Evolutionary conservation across 1,140 invertebrate genomes (phyloP).

Genomic region (Bombus balteatus): DNA sequence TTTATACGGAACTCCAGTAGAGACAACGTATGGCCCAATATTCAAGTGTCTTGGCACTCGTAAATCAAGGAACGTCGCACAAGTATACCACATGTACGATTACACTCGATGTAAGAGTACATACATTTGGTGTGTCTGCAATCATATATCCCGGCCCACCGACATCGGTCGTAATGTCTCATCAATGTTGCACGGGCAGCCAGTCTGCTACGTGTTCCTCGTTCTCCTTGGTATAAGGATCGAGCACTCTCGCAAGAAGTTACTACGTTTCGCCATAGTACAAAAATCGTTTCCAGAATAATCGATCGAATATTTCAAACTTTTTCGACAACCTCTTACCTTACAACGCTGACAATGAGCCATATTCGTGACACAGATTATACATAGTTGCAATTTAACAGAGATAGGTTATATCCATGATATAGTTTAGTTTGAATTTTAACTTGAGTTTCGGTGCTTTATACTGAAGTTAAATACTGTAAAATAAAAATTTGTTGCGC

Average conservation of each 20-base stretch:
- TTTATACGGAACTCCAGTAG: not conserved
- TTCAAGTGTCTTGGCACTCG: not conserved
- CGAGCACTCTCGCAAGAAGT: not conserved
- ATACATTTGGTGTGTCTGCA: constrained; percentile 43
- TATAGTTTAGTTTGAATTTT: no score
- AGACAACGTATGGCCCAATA: not conserved
- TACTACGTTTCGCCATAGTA: no score
- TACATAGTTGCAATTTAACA: no score
- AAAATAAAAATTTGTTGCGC: no score
- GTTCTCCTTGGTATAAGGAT: constrained; percentile 28
- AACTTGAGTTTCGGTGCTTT: no score
- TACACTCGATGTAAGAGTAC: constrained; percentile 17
- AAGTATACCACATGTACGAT: constrained; percentile 34
- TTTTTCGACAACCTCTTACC: not conserved
- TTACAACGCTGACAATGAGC: no score
- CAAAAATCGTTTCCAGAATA: not conserved
- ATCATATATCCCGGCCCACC: constrained; percentile 50
- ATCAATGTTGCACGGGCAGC: constrained; percentile 66
- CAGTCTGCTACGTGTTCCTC: constrained; percentile 62
- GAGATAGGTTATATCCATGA: no score
- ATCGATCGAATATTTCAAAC: not conserved
- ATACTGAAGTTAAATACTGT: no score
- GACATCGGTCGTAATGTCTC: constrained; percentile 59
- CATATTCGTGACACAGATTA: no score
- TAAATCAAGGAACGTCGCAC: constrained; percentile 33